Base-by-base conservation (phyloP, 1,140 invertebrate species). In the Tetramorium parvispinum region DNA sequence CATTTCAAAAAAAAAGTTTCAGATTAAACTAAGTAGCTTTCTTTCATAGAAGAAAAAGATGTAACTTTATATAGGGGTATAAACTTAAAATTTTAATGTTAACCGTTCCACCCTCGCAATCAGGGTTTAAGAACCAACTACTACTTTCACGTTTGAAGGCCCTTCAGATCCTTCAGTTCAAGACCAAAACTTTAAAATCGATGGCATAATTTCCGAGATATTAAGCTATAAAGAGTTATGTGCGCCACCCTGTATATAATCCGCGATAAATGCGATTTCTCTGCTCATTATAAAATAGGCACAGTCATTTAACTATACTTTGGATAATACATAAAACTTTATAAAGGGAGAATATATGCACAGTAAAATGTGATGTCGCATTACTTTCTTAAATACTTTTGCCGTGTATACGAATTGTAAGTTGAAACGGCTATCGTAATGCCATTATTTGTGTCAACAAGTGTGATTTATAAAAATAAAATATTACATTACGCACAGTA, bases 241-340 rank as follows among this genome's bases (percentile, higher is more conserved):
- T 32, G 32, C 3, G 32, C 32, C 3, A 32, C 3, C 3, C 3
- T 32, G 32, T 32, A 32, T 27, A 27, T 59, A 71, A 55, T 57
- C 10, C 4, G 43, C 13, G 24, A 82, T 82, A 82, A 82, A 82
- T 81, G 77, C 63, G 51, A 59, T 71, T 46, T 82, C 3, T 57
- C 40, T 82, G 40, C 18, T 71, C 24, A 46, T 82, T 82, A 18
- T 73, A 73, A 73, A 82, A 57, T 82, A 82, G 79, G 79, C 79
- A 82, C 66, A 43, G 24, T 82, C 40, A 55, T 57, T 71, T 57
- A 59, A 27, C 21, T 82, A 71, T 82, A 82, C 40, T 82, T 82
- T 71, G 66, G 7, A 46, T 46, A 82, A 71, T 82, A 46, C 66
- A 57, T 16, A 21, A 55, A 59, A 82, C n/a, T 55, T 59, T 75